These are phyloP conservation scores for Melanophora roralis DNA, from an alignment of 2,888 invertebrate genomes.

Conservation along the genomic window DNA sequence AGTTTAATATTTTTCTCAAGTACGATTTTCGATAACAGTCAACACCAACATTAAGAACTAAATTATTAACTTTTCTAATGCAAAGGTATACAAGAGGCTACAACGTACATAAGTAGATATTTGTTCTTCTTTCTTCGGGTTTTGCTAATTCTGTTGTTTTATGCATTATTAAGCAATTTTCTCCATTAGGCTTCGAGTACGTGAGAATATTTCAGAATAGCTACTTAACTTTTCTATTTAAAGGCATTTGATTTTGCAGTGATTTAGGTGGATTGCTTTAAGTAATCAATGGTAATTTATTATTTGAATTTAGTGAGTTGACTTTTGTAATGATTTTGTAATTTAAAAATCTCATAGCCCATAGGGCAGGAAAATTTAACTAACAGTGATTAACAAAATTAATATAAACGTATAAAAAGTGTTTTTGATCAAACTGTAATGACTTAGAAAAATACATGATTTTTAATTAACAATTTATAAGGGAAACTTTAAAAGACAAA, in stretches of 20 bases:
- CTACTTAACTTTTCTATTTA: slow-evolving; percentile 20
- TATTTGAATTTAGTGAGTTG: too few species aligned
- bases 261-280: not conserved
- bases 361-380: too few species aligned
- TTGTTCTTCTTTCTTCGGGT: not conserved
- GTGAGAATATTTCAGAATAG: slow-evolving; percentile 22
- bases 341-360: too few species aligned
- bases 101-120: not conserved
- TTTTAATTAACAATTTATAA: too few species aligned
- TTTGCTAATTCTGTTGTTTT: not conserved
- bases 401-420: too few species aligned
- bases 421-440: too few species aligned
- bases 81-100: not conserved
- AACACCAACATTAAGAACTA: not conserved
- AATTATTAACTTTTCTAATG: not conserved
- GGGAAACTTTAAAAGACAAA: too few species aligned
- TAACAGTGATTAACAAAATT: too few species aligned
- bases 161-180: slow-evolving; percentile 3
- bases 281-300: not conserved
- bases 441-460: too few species aligned
- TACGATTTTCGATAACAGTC: not conserved
- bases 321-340: too few species aligned
- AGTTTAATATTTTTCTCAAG: not conserved
- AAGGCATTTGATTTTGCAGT: not conserved
- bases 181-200: not conserved